Evolutionary conservation across 2,797 vertebrate genomes (phyloP), one percentile per base, ranked within the genome.

Genomic region (Characodon lateralis): DNA sequence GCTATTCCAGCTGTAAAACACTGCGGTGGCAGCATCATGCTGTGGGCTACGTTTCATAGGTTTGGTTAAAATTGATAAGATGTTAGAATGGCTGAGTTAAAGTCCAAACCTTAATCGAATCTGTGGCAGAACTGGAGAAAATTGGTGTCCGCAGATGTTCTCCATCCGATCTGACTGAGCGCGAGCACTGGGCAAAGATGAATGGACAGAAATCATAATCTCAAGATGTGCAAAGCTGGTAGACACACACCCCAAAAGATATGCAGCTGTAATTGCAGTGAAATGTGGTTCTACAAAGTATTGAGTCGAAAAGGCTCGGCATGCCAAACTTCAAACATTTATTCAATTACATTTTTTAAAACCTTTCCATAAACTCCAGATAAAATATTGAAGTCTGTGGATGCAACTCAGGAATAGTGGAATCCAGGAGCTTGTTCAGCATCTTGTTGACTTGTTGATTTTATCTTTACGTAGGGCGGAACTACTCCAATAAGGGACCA

Each of bases 401-500:
- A 8, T 55, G 20, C 13, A n/a, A 26, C n/a, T 16, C 13, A 51
- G 4, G 13, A 46, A 70, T 6, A 18, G 22, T 48, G 43, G 66
- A n/a, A 55, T 31, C 31, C 43, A n/a, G 24, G 65, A 12, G 39
- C 12, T 18, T 63, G 51, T 63, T 71, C 3, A 22, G 41, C 20
- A 28, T 77, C 71, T 77, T 73, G 41, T 22, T 91, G 73, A 90
- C 59, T 3, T 35, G 35, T 65, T 46, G 71, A 46, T 82, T 28
- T 85, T 74, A n/a, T 76, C 77, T 89, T 58, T 63, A 7, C 70
- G 77, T 71, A 94, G 59, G 90, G 93, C 87, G 91, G 90, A 87
- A 89, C 77, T 85, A 78, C 88, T 92, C 90, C 82, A 77, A 76
- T 79, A 81, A 84, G 84, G 88, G 89, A 90, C 89, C 83, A 83